phyloP scores from a whole-genome alignment of 2,888 invertebrate species.

The Desoria tigrina region DNA sequence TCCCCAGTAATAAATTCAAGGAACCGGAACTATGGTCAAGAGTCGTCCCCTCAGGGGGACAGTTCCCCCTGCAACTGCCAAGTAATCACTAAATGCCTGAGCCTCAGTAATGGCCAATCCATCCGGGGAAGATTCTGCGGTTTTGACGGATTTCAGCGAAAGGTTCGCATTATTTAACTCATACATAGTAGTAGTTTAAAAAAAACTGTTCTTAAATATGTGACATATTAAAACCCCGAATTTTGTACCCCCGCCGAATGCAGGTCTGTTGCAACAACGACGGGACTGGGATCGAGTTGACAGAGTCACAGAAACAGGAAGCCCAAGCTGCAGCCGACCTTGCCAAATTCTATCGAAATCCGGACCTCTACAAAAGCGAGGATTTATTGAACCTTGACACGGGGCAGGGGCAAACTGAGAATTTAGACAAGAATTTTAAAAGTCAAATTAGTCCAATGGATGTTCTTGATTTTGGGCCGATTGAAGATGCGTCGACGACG shows the following conservation, averaged over 20 bases:
- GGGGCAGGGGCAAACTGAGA: too few species aligned
- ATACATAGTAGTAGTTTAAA: not conserved
- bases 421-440: too few species aligned
- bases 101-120: slow-evolving; percentile 2
- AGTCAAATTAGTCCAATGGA: too few species aligned
- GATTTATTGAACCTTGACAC: not conserved
- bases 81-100: slow-evolving; percentile 30
- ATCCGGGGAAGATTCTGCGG: slow-evolving; percentile 35
- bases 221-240: too few species aligned
- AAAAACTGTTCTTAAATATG: too few species aligned
- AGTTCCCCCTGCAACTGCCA: slow-evolving; percentile 30
- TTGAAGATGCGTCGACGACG: too few species aligned
- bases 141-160: slow-evolving; percentile 39
- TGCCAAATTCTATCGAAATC: slow-evolving; percentile 1
- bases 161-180: slow-evolving; percentile 19
- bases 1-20: too few species aligned
- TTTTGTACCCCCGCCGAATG: too few species aligned
- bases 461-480: too few species aligned
- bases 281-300: not conserved
- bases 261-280: slow-evolving; percentile 23
- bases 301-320: not conserved
- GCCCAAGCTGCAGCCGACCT: not conserved
- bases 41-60: not conserved
- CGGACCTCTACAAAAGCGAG: not conserved
- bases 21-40: not conserved